Conservation (phyloP, 2,113 vertebrate genomes). For the Stegastes partitus region DNA sequence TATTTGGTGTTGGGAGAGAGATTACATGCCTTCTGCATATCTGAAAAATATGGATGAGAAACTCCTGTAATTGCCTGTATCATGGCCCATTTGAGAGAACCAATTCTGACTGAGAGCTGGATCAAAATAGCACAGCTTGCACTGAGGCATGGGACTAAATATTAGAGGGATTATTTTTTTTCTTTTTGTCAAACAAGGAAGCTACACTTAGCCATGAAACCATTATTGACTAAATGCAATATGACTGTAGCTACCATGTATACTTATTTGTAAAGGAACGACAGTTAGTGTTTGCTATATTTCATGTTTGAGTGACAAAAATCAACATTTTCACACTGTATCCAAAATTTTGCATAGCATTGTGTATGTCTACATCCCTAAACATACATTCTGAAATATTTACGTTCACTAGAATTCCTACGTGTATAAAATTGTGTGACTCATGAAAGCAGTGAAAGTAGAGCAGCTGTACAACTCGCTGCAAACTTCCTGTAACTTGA, state of each 20-base stretch:
- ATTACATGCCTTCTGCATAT: no score
- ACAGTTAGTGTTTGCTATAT: no score
- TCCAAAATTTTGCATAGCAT: no score
- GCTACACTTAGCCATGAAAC: no score
- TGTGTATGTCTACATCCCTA: no score
- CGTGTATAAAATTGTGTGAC: neutral
- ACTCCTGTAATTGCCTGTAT: neutral
- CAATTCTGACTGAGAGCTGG: neutral
- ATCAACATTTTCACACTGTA: no score
- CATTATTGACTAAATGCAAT: neutral
- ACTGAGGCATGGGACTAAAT: neutral
- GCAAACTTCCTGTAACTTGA: neutral
- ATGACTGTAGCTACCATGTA: neutral
- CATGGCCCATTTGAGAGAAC: constrained; percentile 14
- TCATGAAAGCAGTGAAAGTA: neutral
- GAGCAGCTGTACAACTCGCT: neutral
- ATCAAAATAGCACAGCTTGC: neutral
- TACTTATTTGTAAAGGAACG: no score
- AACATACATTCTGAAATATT: no score
- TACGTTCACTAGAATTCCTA: no score
- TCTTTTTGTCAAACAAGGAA: neutral
- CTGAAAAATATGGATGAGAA: constrained; percentile 7
- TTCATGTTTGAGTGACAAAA: no score
- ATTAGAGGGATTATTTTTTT: neutral
- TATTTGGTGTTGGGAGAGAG: no score